phyloP scores from a whole-genome alignment of 2,113 vertebrate genomes.

The Corvus hawaiiensis region DNA sequence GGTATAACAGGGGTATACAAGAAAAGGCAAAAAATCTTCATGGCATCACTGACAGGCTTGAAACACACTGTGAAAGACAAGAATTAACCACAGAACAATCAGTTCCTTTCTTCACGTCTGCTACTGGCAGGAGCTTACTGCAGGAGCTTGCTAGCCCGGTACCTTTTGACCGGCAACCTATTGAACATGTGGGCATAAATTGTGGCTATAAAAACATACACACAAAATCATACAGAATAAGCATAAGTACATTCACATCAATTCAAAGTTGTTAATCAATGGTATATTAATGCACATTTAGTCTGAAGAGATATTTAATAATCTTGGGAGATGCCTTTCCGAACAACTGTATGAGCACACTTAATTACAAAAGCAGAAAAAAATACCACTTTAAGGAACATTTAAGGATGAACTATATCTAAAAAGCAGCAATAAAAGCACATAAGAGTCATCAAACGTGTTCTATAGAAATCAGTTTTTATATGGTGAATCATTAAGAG shows the following conservation, averaged over 20 bases:
- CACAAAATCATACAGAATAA: background rate
- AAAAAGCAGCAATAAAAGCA: background rate
- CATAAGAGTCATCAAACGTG: background rate
- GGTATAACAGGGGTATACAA: no score
- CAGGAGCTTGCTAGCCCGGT: fast-evolving
- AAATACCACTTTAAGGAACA: background rate
- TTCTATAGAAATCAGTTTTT: background rate
- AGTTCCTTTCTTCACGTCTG: background rate
- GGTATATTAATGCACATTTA: background rate
- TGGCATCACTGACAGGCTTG: background rate
- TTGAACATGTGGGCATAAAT: background rate
- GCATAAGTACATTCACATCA: background rate
- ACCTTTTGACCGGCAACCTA: background rate
- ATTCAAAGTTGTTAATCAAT: background rate
- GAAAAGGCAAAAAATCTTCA: no score
- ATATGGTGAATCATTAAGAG: background rate
- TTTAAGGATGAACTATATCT: background rate
- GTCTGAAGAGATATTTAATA: background rate
- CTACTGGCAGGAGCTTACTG: background rate
- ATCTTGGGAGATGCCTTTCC: background rate
- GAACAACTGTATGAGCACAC: background rate
- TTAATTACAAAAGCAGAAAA: background rate
- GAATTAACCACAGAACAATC: background rate
- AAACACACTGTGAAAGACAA: background rate
- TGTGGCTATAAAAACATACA: background rate